Percentiles rank a stretch among this genome's conserved stretches.
Evolutionary conservation across 2,888 invertebrate genomes (phyloP).

Genomic region (Zaprionus bogoriensis): DNA sequence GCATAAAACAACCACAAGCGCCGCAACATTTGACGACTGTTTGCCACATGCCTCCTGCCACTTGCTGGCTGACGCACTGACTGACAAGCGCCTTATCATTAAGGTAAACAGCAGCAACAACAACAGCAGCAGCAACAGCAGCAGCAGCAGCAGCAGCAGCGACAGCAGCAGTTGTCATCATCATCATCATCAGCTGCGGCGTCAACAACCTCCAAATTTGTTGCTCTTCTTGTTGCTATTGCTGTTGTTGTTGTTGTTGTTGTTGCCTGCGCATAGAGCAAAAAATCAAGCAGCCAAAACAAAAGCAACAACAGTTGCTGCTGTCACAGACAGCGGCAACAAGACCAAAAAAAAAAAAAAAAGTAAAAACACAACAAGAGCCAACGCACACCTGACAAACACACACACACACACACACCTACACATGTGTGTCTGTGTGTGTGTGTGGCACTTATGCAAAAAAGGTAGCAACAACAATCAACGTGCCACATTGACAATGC

Average conservation of each 20-base stretch:
- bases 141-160: conserved; percentile 40
- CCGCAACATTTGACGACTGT: conserved; percentile 73
- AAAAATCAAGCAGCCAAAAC: conserved; percentile 55
- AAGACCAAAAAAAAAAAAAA: conserved; percentile 36
- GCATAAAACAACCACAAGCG: conserved; percentile 74
- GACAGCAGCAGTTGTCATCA: conserved; percentile 54
- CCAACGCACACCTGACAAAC: conserved; percentile 46
- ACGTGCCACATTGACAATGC: conserved; percentile 75
- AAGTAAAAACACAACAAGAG: conserved; percentile 9
- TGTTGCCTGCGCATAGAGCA: conserved; percentile 32
- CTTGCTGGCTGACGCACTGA: conserved; percentile 47
- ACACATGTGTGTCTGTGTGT: background rate
- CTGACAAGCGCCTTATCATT: conserved; percentile 80
- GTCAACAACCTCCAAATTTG: conserved; percentile 71
- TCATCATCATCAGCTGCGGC: conserved; percentile 52
- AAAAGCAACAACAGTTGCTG: conserved; percentile 41
- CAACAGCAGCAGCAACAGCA: conserved; percentile 24
- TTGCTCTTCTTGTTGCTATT: conserved; percentile 31
- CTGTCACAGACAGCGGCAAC: conserved; percentile 62
- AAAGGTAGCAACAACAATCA: conserved; percentile 75
- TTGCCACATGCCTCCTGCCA: conserved; percentile 34
- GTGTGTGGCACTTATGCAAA: conserved; percentile 71
- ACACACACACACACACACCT: conserved; percentile 12
- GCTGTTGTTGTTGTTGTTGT: conserved; percentile 17
- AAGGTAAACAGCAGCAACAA: conserved; percentile 67